Evolutionary conservation across 1,140 invertebrate species (phyloP).

Genomic region (Neotoxoptera formosana): DNA sequence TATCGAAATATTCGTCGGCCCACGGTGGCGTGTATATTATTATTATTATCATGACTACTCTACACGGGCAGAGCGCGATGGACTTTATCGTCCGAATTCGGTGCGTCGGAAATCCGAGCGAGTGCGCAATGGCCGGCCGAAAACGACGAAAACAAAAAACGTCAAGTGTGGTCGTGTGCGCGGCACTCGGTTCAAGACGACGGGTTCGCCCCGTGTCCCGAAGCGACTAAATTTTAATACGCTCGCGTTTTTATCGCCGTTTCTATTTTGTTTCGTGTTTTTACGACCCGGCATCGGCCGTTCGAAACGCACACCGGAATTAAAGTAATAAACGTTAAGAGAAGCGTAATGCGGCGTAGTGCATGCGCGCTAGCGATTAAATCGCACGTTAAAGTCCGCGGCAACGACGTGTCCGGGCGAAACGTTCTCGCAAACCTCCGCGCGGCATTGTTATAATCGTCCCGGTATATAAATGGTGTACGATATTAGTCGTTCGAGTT

Average conservation of each 20-base stretch:
- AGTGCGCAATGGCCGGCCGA: background rate
- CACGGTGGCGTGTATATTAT: too few relatives aligned
- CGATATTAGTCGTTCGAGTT: background rate
- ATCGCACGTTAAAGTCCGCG: constrained; percentile 7
- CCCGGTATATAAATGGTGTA: too few relatives aligned
- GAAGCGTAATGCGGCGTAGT: background rate
- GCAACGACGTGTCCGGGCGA: background rate
- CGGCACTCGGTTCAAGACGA: background rate
- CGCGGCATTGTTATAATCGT: background rate
- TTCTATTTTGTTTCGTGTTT: background rate
- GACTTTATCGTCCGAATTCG: background rate
- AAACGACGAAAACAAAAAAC: background rate
- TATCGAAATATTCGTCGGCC: too few relatives aligned
- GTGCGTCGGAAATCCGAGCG: background rate
- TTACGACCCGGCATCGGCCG: background rate
- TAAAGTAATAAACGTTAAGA: background rate
- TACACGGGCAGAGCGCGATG: too few relatives aligned
- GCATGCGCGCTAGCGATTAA: constrained; percentile 26
- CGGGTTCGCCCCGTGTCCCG: background rate
- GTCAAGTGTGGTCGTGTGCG: background rate
- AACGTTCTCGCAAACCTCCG: background rate
- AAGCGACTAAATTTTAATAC: background rate
- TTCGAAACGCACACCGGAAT: background rate
- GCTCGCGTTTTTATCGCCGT: background rate
- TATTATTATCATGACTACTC: too few relatives aligned